phyloP scores from a whole-genome alignment of 2,888 invertebrate species.

The Ptychoptera albimana region DNA sequence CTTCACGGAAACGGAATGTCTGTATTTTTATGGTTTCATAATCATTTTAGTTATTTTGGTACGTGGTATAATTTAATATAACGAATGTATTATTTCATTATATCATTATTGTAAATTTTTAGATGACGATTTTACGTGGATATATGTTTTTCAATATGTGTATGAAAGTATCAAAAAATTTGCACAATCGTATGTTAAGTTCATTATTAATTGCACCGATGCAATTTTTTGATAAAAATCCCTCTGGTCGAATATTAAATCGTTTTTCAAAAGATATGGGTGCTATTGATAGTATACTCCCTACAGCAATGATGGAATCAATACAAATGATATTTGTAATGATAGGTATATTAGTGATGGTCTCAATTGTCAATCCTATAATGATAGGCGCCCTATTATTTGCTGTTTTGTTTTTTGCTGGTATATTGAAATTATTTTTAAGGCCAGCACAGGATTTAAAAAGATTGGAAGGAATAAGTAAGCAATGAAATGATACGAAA shows the following conservation, averaged over 20 bases:
- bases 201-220: slow-evolving; percentile 38
- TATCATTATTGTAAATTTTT: no score
- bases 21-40: slow-evolving; percentile 10
- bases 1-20: slow-evolving; percentile 13
- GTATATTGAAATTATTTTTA: slow-evolving; percentile 50
- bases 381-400: slow-evolving; percentile 48
- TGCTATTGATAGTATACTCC: slow-evolving; percentile 40
- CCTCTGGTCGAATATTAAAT: slow-evolving; percentile 58
- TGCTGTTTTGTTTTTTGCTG: slow-evolving; percentile 44
- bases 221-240: slow-evolving; percentile 75
- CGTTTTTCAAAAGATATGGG: slow-evolving; percentile 63
- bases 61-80: no score
- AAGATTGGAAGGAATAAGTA: slow-evolving; percentile 51
- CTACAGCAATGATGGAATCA: slow-evolving; percentile 36
- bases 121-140: no score
- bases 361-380: slow-evolving; percentile 52
- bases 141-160: no score
- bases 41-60: slow-evolving; percentile 5
- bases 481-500: slow-evolving; percentile 17
- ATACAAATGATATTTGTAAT: slow-evolving; percentile 39
- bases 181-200: no score
- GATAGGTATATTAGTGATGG: slow-evolving; percentile 58
- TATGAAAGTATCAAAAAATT: slow-evolving; percentile 24
- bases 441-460: slow-evolving; percentile 60
- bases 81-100: no score